A percentile compares a stretch with the other conserved stretches of the same genome.
phyloP scores from a whole-genome alignment of 1,140 invertebrate genomes.

The Anastrepha ludens region DNA sequence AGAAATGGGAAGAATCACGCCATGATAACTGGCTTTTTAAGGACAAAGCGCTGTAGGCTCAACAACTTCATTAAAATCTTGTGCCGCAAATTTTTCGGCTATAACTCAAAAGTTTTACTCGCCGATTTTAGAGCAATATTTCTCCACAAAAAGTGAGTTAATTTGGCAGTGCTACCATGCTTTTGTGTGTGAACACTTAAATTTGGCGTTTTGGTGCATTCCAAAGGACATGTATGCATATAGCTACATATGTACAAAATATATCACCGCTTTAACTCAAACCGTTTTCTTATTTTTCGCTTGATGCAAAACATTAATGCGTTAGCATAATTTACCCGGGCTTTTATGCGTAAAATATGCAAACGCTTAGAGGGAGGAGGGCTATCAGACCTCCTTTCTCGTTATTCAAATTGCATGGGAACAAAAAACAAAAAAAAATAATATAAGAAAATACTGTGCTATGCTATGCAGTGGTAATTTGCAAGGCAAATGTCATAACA shows the following conservation, averaged over 20 bases:
- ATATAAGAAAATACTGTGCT: not conserved
- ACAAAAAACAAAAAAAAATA: not conserved
- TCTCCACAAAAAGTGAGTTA: not conserved
- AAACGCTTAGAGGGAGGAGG: conserved; percentile 18
- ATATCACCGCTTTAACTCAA: not conserved
- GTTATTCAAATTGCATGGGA: conserved; percentile 16
- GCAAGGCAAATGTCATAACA: conserved; percentile 51
- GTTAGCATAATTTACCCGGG: conserved; percentile 23
- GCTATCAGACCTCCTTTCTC: not conserved
- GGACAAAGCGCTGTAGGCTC: conserved; percentile 2
- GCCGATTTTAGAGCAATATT: conserved; percentile 25
- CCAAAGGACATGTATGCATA: not conserved
- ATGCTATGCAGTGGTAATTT: conserved; percentile 37
- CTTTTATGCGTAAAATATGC: conserved; percentile 48
- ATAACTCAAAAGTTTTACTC: not conserved
- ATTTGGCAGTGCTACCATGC: conserved; percentile 12
- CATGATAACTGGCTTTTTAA: not conserved
- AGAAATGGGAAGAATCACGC: not conserved
- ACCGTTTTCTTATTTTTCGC: not conserved
- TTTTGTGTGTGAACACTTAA: not conserved
- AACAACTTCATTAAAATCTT: conserved; percentile 46
- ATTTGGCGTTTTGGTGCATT: not conserved
- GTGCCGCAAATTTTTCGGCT: conserved; percentile 5
- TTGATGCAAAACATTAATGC: conserved; percentile 41
- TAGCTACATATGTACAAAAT: not conserved